Percentiles rank a stretch among this genome's conserved stretches.
Conservation (phyloP, 2,113 vertebrate genomes). For the Procavia capensis region DNA sequence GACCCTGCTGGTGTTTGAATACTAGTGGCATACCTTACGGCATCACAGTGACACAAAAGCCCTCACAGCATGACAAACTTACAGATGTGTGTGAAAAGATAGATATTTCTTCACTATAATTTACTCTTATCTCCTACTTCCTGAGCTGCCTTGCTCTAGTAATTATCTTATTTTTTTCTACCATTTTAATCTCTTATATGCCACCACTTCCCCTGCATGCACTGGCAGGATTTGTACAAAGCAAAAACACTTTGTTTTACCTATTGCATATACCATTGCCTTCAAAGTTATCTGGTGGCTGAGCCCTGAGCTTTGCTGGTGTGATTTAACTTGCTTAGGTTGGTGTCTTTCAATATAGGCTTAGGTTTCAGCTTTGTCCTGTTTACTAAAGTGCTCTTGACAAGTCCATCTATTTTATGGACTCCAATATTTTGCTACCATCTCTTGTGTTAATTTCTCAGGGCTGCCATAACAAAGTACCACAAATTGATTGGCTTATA, state of each 20-base stretch:
- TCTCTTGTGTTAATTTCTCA: neutral
- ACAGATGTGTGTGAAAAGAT: neutral
- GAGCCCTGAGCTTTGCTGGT: neutral
- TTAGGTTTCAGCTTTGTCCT: neutral
- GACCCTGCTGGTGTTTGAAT: too few relatives aligned
- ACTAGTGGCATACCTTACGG: too few relatives aligned
- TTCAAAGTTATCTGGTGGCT: neutral
- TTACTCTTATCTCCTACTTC: neutral
- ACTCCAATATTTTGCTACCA: neutral
- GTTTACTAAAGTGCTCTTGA: neutral
- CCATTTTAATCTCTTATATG: neutral
- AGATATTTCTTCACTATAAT: neutral
- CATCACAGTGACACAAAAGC: too few relatives aligned
- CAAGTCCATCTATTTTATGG: neutral
- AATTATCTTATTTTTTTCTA: neutral
- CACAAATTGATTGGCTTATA: too few relatives aligned
- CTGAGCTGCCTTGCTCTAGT: neutral
- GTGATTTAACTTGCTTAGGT: neutral
- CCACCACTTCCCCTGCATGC: neutral
- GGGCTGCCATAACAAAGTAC: too few relatives aligned
- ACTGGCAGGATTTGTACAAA: neutral
- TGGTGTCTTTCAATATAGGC: neutral
- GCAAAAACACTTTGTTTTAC: neutral
- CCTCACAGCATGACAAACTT: too few relatives aligned
- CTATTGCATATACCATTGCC: neutral